These are phyloP conservation scores for Illadopsis cleaveri DNA, from an alignment of 2,113 vertebrate genomes.

Conservation along the genomic window DNA sequence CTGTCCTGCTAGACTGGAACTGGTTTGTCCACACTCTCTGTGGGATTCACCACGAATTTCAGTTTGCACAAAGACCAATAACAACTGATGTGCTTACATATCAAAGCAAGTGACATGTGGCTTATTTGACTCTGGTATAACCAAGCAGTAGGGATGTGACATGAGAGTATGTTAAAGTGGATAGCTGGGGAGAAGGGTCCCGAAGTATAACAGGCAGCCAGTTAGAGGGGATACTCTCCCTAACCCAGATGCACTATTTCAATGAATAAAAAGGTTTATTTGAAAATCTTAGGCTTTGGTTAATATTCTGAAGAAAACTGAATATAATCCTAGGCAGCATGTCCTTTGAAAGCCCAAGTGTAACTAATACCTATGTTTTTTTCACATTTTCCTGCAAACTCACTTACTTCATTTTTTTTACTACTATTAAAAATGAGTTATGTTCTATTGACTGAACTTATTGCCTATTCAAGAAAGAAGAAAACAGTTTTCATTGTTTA, in stretches of 20 bases:
- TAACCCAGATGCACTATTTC: not conserved
- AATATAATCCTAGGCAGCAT: not conserved
- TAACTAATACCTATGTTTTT: not conserved
- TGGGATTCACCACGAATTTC: not conserved
- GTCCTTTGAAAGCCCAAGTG: not conserved
- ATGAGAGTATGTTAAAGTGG: not conserved
- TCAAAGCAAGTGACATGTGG: not conserved
- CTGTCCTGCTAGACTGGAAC: rapidly evolving
- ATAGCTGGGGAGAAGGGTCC: not conserved
- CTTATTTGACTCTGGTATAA: not conserved
- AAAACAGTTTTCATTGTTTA: not conserved
- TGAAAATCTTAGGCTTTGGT: not conserved
- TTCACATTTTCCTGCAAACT: not conserved
- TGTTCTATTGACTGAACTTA: not conserved
- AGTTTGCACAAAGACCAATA: not conserved
- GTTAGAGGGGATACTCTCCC: not conserved
- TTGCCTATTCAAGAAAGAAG: not conserved
- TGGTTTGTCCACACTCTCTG: not conserved
- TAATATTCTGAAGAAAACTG: not conserved
- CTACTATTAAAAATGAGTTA: not conserved
- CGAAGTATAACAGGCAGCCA: not conserved
- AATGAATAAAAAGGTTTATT: not conserved
- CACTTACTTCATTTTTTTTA: not conserved
- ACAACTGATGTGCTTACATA: not conserved
- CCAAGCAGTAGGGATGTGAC: not conserved